These are phyloP conservation scores for Gryllus bimaculatus DNA, from an alignment of 1,140 invertebrate genomes.

Conservation along the genomic window DNA sequence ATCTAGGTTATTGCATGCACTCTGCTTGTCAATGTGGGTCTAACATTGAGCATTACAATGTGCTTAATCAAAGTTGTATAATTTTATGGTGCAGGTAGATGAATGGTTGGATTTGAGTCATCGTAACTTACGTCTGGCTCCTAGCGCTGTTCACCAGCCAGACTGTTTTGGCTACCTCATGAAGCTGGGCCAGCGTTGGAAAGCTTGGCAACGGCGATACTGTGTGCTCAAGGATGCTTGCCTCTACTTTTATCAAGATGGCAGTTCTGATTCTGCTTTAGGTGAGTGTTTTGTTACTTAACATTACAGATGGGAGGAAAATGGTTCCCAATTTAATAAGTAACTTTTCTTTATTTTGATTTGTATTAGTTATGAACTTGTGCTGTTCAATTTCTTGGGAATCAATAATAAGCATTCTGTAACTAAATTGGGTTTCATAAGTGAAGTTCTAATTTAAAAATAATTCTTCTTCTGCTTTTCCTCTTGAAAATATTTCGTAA, in stretches of 20 bases:
- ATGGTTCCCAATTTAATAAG: too few species aligned
- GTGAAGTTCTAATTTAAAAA: too few species aligned
- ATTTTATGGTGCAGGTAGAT: slow-evolving; percentile 45
- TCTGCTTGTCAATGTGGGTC: too few species aligned
- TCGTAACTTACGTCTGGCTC: slow-evolving; percentile 57
- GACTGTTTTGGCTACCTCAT: slow-evolving; percentile 87
- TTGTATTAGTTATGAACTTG: background rate
- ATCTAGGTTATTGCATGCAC: too few species aligned
- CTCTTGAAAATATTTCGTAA: too few species aligned
- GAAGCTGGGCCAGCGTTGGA: slow-evolving; percentile 63
- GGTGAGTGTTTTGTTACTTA: slow-evolving; percentile 45
- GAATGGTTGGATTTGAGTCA: slow-evolving; percentile 65
- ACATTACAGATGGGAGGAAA: too few species aligned
- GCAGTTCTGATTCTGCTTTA: slow-evolving; percentile 73
- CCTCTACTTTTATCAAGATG: slow-evolving; percentile 87
- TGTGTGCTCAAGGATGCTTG: slow-evolving; percentile 93
- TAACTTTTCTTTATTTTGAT: too few species aligned
- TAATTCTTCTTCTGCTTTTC: too few species aligned
- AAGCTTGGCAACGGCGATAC: slow-evolving; percentile 82
- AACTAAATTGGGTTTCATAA: too few species aligned
- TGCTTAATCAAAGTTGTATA: too few species aligned
- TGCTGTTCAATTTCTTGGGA: background rate
- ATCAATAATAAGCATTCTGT: too few species aligned
- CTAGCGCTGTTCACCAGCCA: slow-evolving; percentile 61
- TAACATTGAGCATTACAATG: too few species aligned